Conservation (phyloP, 2,113 vertebrate genomes). For the Channa maculata region DNA sequence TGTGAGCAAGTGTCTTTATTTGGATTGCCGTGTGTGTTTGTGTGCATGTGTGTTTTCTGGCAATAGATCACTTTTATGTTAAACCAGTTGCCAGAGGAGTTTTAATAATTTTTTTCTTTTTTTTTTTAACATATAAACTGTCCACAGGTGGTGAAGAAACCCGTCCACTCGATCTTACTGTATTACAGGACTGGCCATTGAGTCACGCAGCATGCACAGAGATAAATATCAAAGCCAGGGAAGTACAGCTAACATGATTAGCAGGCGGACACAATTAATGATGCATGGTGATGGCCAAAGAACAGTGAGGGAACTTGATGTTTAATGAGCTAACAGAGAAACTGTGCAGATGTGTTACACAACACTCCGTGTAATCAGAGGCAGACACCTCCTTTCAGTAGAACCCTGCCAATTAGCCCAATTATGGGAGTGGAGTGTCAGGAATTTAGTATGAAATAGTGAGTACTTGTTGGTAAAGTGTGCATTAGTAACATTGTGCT, state of each 20-base stretch:
- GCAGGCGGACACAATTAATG: conserved; percentile 70
- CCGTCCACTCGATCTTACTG: conserved; percentile 20
- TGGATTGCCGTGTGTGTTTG: conserved; percentile 41
- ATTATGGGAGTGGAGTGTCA: conserved; percentile 52
- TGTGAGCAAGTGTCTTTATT: conserved; percentile 64
- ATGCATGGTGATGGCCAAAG: conserved; percentile 68
- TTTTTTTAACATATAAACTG: conserved; percentile 6
- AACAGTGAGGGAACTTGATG: conserved; percentile 60
- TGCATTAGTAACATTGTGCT: conserved; percentile 36
- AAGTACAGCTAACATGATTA: conserved; percentile 63
- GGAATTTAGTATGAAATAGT: conserved; percentile 37
- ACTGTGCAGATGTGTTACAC: conserved; percentile 66
- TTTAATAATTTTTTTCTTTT: conserved; percentile 50
- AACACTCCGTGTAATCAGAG: conserved; percentile 57
- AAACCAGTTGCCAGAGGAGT: conserved; percentile 44
- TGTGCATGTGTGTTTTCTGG: conserved; percentile 37
- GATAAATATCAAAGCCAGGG: conserved; percentile 59
- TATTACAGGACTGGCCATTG: conserved; percentile 20
- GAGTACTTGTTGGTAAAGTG: conserved; percentile 42
- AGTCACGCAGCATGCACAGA: conserved; percentile 37
- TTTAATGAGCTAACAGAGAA: conserved; percentile 72
- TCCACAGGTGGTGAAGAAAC: conserved; percentile 58
- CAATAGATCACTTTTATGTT: conserved; percentile 45
- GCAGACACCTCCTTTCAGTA: conserved; percentile 44
- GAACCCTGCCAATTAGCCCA: conserved; percentile 64